These are phyloP conservation scores for Punctoribates punctum DNA, from an alignment of 2,888 invertebrate species.

Conservation along the genomic window DNA sequence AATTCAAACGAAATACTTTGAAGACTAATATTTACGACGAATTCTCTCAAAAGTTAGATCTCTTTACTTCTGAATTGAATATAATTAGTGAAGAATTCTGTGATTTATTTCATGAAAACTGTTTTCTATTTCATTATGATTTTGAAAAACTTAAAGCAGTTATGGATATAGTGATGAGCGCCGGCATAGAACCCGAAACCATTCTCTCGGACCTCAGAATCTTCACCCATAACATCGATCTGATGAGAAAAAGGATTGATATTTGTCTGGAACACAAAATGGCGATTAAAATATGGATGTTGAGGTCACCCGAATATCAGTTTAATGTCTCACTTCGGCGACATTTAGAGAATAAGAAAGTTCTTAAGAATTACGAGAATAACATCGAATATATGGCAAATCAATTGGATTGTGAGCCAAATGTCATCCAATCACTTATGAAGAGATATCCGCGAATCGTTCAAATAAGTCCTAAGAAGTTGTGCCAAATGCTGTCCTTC, in stretches of 20 bases:
- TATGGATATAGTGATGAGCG: constrained; percentile 2
- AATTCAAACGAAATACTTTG: not conserved
- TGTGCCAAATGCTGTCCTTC: not conserved
- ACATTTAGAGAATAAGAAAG: constrained; percentile 21
- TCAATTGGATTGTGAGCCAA: not conserved
- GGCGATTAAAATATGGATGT: constrained; percentile 29
- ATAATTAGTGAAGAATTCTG: constrained; percentile 19
- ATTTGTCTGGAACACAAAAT: not conserved
- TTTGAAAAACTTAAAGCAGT: constrained; percentile 1
- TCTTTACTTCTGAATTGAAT: not conserved
- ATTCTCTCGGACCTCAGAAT: not conserved
- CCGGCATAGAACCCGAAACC: not conserved
- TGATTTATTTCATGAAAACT: constrained; percentile 21
- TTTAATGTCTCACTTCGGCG: not conserved
- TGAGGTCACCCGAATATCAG: constrained; percentile 4
- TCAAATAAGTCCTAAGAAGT: constrained; percentile 1
- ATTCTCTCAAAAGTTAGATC: not conserved
- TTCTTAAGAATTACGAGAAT: constrained; percentile 3
- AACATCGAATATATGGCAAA: constrained; percentile 24
- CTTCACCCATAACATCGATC: constrained; percentile 10
- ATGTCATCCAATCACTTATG: constrained; percentile 4
- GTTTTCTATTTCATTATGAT: constrained; percentile 16
- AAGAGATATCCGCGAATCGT: constrained; percentile 27
- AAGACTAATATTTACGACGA: not conserved
- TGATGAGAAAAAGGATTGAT: constrained; percentile 3